Conservation (phyloP, 2,113 vertebrate species). For the Fulica atra region DNA sequence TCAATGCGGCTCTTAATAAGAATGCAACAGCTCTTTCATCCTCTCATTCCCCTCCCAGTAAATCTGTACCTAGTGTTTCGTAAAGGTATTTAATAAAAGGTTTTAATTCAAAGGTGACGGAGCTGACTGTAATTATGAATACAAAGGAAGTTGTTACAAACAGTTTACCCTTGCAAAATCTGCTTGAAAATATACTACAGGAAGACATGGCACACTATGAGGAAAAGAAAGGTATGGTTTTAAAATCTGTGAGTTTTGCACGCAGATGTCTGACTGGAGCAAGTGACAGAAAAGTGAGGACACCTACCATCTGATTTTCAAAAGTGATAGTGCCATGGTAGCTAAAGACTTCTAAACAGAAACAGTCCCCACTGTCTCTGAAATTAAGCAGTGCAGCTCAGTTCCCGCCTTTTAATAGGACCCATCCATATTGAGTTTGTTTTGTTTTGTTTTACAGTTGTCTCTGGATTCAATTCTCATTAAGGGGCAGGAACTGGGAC, state of each 20-base stretch:
- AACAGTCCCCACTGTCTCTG: neutral
- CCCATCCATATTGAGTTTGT: neutral
- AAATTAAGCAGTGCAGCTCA: neutral
- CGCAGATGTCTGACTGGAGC: neutral
- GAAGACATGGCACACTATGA: neutral
- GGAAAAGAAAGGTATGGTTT: neutral
- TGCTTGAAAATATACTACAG: neutral
- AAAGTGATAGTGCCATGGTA: neutral
- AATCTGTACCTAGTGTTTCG: neutral
- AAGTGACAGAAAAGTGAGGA: neutral
- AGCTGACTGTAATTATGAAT: neutral
- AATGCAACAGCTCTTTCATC: neutral
- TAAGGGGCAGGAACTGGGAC: neutral
- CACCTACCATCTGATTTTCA: neutral
- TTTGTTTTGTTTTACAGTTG: neutral
- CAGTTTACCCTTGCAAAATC: neutral
- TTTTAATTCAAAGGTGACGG: constrained; percentile 11
- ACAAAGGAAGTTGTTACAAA: neutral
- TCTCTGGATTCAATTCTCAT: neutral
- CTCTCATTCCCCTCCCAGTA: neutral
- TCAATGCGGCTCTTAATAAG: neutral
- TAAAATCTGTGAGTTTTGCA: neutral
- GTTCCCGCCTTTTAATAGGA: neutral
- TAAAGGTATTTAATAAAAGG: constrained; percentile 4
- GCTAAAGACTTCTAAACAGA: neutral